Evolutionary conservation across 2,888 invertebrate species (phyloP), one percentile per base, ranked within the genome.

Genomic region (Tubulanus polymorphus): DNA sequence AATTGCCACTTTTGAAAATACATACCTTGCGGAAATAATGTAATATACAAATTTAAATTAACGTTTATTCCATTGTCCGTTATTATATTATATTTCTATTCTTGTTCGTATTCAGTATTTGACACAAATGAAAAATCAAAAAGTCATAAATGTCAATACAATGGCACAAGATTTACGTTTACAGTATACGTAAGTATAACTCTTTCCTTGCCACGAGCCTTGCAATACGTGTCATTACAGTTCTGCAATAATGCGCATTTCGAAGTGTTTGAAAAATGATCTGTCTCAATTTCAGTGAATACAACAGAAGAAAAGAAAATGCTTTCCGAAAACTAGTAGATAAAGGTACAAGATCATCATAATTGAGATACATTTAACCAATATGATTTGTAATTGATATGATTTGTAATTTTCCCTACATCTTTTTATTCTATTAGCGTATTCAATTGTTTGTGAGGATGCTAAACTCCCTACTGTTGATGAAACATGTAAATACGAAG

Each of bases 261-360:
- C n/a, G n/a, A n/a, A n/a, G n/a, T 41, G 23, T 8, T 30, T 18
- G n/a, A 8, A 46, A 28, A 49, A 20, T 41, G 47, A 3, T 27
- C 30, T 57, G 47, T 28, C 53, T 51, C 53, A 48, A 48, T 64
- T 66, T 25, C 59, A 74, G 74, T 54, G 92, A 93, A 71, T 93
- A 93, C 81, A 84, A 85, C 56, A 86, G 87, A 70, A 87, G 89
- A 71, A 91, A 91, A 80, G 84, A 87, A 59, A 85, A 83, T 55
- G 88, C 88, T n/a, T 91, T 93, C 76, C 48, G 57, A 12, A 69
- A 67, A 46, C 61, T 63, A 46, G 72, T 75, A 3, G 67, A 66
- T 46, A 71, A 64, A 67, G 71, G 71, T 71, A 60, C 20, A 45
- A 12, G 8, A 20, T 18, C 46, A n/a, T 45, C 15, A n/a, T n/a